Evolutionary conservation across 2,888 invertebrate genomes (phyloP), one percentile per base, ranked within the genome.

Genomic region (Tetheella fluctuosa): DNA sequence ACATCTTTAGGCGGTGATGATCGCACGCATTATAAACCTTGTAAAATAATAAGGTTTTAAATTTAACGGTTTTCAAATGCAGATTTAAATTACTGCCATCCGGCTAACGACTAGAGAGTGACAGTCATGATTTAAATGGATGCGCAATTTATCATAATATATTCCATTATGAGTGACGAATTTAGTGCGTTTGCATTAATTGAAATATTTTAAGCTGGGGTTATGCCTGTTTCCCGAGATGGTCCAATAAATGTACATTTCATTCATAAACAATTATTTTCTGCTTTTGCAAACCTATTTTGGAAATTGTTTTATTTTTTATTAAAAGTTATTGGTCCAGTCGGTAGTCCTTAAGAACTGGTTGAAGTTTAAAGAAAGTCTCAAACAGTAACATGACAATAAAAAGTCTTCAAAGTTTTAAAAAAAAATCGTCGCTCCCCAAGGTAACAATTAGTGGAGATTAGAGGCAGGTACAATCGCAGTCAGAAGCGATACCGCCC

Each of bases 381-480:
- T 48, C 10, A 20, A 20, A 48, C 20, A 48, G 20, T 7, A 48
- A 48, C 39, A 48, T 20, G 20, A 42, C 34, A 8, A n/a, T 17
- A 42, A 48, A 48, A 48, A 42, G 42, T 42, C n/a, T n/a, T n/a
- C n/a, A n/a, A n/a, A n/a, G 10, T 39, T 39, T 39, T 4, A 17
- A 48, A 7, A 0, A 48, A 20, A 48, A 48, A 48, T 10, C 48
- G n/a, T 42, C 42, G 8, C 15, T 20, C 20, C 23, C n/a, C n/a
- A 34, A 39, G n/a, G 28, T 52, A 20, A 66, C 79, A 82, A 84
- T 85, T 81, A 85, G 74, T 73, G 66, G 64, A 74, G 78, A 81
- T 83, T 79, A 80, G 71, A 67, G 67, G 68, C 71, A 77, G 80
- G 48, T 48, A 48, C 48, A 48, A 48, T 48, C 17, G 79, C 79